Base-by-base conservation (phyloP, 2,113 vertebrate genomes). In the Pelecanus crispus region DNA sequence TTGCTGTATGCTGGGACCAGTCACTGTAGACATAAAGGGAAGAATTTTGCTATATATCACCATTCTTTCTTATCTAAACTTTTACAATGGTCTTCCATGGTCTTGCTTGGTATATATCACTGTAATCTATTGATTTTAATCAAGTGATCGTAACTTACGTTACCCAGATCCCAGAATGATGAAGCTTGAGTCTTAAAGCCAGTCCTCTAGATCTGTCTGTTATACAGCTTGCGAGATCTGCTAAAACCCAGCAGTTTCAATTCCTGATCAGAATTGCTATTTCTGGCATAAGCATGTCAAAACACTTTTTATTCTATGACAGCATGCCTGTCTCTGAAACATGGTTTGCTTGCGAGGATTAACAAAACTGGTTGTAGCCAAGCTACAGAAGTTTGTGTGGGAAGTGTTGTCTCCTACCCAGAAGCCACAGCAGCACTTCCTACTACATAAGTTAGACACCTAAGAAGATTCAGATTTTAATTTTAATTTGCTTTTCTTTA, bases 401-500 rank as follows among this genome's bases (percentile, higher is more conserved):
- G 17, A 66, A 85, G 38, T 74, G 31, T 65, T 49, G 34, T 62
- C 14, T 86, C 58, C 42, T 53, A 49, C 50, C 32, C 47, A 78
- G 44, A 84, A 89, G 11, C 38, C 65, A 38, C 24, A 80, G 53
- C 40, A 92, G 14, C 40, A 17, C 26, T 70, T 81, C 34, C 28
- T 31, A 9, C 42, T 88, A 3, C 4, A 0, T 13, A 73, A 78
- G 45, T 52, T 67, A 81, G 29, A 40, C 36, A 71, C 3, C 2
- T 52, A 47, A 38, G 62, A 86, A 82, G 42, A 68, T 66, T 50
- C 58, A 31, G 45, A 49, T 75, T 91, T 79, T 67, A 77, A 61
- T 86, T 79, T 86, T 45, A 86, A 90, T 96, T 95, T 92, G 73
- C 26, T 92, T 95, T 93, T 94, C 61, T 95, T 89, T 90, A 88